Evolutionary conservation across 1,140 invertebrate genomes (phyloP).

Genomic region (Chionoecetes opilio): DNA sequence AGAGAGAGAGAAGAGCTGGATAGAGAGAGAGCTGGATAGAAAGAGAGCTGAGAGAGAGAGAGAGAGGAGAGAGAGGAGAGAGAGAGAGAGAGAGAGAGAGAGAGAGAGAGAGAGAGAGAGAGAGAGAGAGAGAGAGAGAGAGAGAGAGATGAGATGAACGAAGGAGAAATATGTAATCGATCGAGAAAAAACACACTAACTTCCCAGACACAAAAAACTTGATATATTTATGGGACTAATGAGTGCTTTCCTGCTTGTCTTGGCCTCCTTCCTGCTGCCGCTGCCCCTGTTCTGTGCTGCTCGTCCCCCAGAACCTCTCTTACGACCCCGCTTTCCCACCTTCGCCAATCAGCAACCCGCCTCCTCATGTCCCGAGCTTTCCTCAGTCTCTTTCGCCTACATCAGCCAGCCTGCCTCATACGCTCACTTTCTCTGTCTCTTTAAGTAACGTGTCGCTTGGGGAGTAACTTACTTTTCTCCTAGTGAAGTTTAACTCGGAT

Average conservation of each 20-base stretch:
- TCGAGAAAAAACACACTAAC: not conserved
- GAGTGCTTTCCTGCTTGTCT: not conserved
- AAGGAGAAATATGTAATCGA: not conserved
- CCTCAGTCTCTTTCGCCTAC: not conserved
- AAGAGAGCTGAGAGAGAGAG: not conserved
- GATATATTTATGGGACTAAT: not conserved
- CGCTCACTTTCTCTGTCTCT: too few species aligned
- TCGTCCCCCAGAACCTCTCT: not conserved
- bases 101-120: too few species aligned
- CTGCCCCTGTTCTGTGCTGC: not conserved
- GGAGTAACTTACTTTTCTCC: too few species aligned
- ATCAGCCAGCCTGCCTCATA: too few species aligned
- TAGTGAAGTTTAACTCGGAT: too few species aligned
- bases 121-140: not conserved
- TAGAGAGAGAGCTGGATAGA: not conserved
- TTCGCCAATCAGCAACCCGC: not conserved
- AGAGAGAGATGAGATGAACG: not conserved
- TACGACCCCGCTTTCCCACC: not conserved
- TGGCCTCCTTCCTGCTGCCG: not conserved
- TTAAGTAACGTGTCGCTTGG: too few species aligned
- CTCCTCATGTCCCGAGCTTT: too few species aligned
- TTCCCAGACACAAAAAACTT: not conserved
- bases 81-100: too few species aligned
- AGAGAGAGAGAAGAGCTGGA: not conserved
- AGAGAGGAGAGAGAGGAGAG: not conserved